Evolutionary conservation across 2,888 invertebrate species (phyloP).

Genomic region (Melanargia galathea): DNA sequence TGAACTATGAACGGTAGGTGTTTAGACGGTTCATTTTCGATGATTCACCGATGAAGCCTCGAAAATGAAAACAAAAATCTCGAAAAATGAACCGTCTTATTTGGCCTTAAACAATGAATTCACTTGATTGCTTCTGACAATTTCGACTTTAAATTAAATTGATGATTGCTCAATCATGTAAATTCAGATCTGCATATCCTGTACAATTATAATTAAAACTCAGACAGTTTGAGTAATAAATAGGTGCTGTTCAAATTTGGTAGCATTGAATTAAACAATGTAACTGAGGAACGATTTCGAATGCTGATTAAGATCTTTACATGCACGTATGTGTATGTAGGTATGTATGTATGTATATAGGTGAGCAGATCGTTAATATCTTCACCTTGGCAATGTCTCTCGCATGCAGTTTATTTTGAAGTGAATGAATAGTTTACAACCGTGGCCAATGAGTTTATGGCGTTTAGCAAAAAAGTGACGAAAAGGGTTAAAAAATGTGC

Average conservation of each 20-base stretch:
- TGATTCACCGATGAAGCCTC: no score
- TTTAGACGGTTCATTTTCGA: no score
- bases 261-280: slow-evolving; percentile 8
- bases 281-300: slow-evolving; percentile 15
- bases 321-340: slow-evolving; percentile 17
- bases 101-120: slow-evolving; percentile 34
- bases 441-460: slow-evolving; percentile 41
- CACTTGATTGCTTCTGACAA: slow-evolving; percentile 28
- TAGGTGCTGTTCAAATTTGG: neutral
- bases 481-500: slow-evolving; percentile 67
- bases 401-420: slow-evolving; percentile 18
- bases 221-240: slow-evolving; percentile 14
- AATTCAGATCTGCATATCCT: slow-evolving; percentile 17
- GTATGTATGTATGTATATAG: no score
- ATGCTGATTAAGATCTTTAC: slow-evolving; percentile 21
- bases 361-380: slow-evolving; percentile 22
- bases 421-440: slow-evolving; percentile 24
- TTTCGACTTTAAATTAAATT: slow-evolving; percentile 23
- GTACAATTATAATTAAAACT: slow-evolving; percentile 15
- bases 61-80: no score
- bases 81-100: no score
- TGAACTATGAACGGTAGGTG: no score
- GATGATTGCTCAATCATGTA: slow-evolving; percentile 32
- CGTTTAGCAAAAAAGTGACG: slow-evolving; percentile 50
- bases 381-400: slow-evolving; percentile 11